Evolutionary conservation across 2,797 vertebrate species (phyloP), one percentile per base, ranked within the genome.

Genomic region (Meriones psammophilus): DNA sequence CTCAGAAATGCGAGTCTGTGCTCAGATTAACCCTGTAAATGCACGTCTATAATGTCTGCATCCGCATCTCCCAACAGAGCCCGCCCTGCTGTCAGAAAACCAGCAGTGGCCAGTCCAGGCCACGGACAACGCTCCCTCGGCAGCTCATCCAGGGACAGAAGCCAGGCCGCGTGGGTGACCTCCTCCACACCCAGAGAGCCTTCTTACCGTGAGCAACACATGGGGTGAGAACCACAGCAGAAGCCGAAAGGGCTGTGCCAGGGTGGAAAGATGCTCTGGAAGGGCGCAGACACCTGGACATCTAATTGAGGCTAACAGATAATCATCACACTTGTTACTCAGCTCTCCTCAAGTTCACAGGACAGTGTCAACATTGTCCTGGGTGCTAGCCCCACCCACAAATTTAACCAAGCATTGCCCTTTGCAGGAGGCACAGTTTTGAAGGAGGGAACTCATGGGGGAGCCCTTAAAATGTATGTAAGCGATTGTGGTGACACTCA

Each of bases 391-490:
- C 7, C 26, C 17, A 28, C 18, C 56, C 26, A 33, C 1, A 76
- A 39, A 94, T 66, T 24, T 80, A 66, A 54, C 24, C 15, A 62
- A 66, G 36, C 0, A 0, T 12, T 0, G 0, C 15, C 28, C 20
- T 89, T 33, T 30, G 73, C 14, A 62, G 3, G 17, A 39, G 0
- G 24, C 12, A 60, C 58, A 30, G 3, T 78, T 92, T 73, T 30
- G 71, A 74, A 73, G 4, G 28, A 22, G 10, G 17, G 8, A 1
- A 42, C 28, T 73, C 88, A 30, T 0, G 4, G 5, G 80, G 81
- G 15, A 71, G 18, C 6, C 15, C 30, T 58, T 42, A 64, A 42
- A 91, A 58, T 56, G 90, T 95, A 71, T 91, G 97, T 89, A 93
- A 86, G 84, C 13, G 28, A 71, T 54, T 71, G 46, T 28, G 94